Conservation (phyloP, 2,888 invertebrate species). For the Leptopilina syphax region DNA sequence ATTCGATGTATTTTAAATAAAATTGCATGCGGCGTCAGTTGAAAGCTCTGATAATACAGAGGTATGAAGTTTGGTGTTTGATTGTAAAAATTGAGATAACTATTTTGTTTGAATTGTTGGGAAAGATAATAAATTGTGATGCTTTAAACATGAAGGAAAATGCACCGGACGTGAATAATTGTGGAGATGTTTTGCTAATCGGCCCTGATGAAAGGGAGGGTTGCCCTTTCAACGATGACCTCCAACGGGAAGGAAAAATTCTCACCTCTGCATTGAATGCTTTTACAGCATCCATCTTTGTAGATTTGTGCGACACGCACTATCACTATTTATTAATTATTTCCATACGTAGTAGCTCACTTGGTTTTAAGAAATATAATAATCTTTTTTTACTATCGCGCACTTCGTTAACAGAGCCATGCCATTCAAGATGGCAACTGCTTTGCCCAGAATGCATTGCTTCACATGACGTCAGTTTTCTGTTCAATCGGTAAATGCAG, state of each 20-base stretch:
- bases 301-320: slow-evolving; percentile 42
- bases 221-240: slow-evolving; percentile 65
- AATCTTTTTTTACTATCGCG: slow-evolving; percentile 64
- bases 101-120: not conserved
- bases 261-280: slow-evolving; percentile 92
- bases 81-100: not conserved
- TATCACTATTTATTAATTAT: slow-evolving; percentile 57
- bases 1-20: not conserved
- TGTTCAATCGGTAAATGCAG: not conserved
- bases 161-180: slow-evolving; percentile 33
- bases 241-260: slow-evolving; percentile 51
- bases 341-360: slow-evolving; percentile 59
- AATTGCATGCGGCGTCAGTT: slow-evolving; percentile 31
- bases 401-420: slow-evolving; percentile 70
- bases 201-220: slow-evolving; percentile 58
- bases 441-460: slow-evolving; percentile 64
- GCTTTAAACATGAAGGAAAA: not conserved
- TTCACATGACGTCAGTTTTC: slow-evolving; percentile 54
- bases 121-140: not conserved
- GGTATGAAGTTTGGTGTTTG: not conserved
- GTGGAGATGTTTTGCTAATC: slow-evolving; percentile 44
- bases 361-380: slow-evolving; percentile 62
- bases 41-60: slow-evolving; percentile 21
- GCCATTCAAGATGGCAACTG: slow-evolving; percentile 72
- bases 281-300: slow-evolving; percentile 88